A percentile compares a stretch with the other conserved stretches of the same genome.
Evolutionary conservation across 2,888 invertebrate genomes (phyloP).

Genomic region (Malacosoma neustria): DNA sequence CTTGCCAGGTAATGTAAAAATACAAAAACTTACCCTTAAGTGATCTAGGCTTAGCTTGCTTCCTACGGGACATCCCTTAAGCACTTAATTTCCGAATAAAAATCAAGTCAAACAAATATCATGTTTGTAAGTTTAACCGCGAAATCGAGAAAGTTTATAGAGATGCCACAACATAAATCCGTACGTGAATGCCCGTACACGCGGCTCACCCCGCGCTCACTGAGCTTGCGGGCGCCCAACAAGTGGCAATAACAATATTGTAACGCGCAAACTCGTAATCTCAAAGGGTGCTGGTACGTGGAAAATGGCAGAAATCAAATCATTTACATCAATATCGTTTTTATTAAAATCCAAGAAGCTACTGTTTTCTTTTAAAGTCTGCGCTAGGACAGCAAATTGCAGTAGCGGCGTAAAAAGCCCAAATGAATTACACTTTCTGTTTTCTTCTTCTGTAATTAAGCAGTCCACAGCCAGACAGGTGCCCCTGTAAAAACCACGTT

Average conservation of each 20-base stretch:
- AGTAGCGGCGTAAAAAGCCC: no score
- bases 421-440: no score
- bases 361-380: no score
- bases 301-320: no score
- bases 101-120: slow-evolving; percentile 3
- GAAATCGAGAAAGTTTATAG: slow-evolving; percentile 43
- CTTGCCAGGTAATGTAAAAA: no score
- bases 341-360: no score
- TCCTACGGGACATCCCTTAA: slow-evolving; percentile 77
- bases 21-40: slow-evolving; percentile 81
- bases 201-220: slow-evolving; percentile 59
- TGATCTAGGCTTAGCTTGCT: slow-evolving; percentile 82
- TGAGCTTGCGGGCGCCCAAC: slow-evolving; percentile 69
- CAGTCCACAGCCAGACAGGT: no score
- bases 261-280: slow-evolving; percentile 66
- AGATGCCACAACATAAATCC: slow-evolving; percentile 23
- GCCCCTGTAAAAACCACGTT: no score
- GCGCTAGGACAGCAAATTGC: no score
- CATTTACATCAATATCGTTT: no score
- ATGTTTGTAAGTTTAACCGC: not conserved
- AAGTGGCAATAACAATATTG: slow-evolving; percentile 66
- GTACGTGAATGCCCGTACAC: slow-evolving; percentile 32
- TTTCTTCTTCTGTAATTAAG: no score
- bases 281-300: no score
- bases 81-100: slow-evolving; percentile 2